A percentile compares a stretch with the other conserved stretches of the same genome.
phyloP scores from a whole-genome alignment of 2,888 invertebrate genomes.

The Pseudolycoriella hygida region DNA sequence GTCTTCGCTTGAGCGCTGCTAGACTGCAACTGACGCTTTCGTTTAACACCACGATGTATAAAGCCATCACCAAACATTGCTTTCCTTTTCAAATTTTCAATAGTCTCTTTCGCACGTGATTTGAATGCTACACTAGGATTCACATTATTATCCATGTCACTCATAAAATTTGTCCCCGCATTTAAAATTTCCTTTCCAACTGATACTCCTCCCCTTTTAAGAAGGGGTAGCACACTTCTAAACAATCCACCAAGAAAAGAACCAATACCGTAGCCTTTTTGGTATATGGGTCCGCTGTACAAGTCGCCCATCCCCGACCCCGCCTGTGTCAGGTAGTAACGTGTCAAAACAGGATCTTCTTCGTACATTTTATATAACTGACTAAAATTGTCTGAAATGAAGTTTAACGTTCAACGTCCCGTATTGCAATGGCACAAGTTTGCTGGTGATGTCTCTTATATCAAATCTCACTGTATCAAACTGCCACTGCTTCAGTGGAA shows the following conservation, averaged over 20 bases:
- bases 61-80: no score
- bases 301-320: slow-evolving; percentile 1
- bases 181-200: background rate
- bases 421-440: background rate
- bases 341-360: no score
- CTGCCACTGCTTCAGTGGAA: background rate
- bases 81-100: no score
- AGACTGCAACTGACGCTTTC: no score
- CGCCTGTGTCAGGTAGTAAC: slow-evolving; percentile 3
- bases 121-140: no score
- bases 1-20: no score
- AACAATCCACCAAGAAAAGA: slow-evolving; percentile 3
- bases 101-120: no score
- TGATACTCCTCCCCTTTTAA: slow-evolving; percentile 1
- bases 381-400: background rate
- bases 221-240: background rate
- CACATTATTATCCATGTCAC: no score
- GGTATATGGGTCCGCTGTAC: background rate
- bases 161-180: no score
- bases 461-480: background rate
- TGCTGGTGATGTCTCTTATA: background rate
- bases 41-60: no score
- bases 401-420: background rate
- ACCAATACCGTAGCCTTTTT: slow-evolving; percentile 2
- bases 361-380: no score